These are phyloP conservation scores for Microplitis deprimator DNA, from an alignment of 2,888 invertebrate genomes.

Conservation along the genomic window DNA sequence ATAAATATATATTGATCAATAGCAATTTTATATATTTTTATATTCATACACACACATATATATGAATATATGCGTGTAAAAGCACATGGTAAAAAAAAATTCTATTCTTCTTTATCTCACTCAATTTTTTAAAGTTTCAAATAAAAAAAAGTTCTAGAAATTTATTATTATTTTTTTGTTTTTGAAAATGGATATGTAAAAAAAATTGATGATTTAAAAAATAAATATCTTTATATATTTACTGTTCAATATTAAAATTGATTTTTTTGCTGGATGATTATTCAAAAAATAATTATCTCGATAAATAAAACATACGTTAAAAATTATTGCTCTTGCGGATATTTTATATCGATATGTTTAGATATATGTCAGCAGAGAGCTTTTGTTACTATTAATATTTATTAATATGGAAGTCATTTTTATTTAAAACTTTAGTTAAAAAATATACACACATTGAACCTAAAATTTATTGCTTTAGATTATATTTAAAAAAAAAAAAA, in stretches of 20 bases:
- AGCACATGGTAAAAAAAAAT: background rate
- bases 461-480: background rate
- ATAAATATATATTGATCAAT: no score
- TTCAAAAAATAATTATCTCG: no score
- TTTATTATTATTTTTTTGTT: no score
- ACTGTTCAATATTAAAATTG: no score
- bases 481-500: background rate
- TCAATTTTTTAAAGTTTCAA: background rate
- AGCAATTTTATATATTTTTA: no score
- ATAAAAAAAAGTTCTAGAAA: background rate
- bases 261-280: no score
- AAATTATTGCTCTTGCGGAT: background rate
- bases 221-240: background rate
- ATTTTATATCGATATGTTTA: background rate
- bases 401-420: background rate
- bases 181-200: background rate
- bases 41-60: no score
- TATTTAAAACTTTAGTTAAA: background rate
- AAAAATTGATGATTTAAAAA: background rate
- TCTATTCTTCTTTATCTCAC: background rate
- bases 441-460: background rate
- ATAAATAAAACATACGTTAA: background rate
- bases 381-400: background rate
- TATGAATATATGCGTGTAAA: background rate
- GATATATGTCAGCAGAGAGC: background rate